These are phyloP conservation scores for Leptinotarsa undecemlineata DNA, from an alignment of 1,140 invertebrate species.

Conservation along the genomic window DNA sequence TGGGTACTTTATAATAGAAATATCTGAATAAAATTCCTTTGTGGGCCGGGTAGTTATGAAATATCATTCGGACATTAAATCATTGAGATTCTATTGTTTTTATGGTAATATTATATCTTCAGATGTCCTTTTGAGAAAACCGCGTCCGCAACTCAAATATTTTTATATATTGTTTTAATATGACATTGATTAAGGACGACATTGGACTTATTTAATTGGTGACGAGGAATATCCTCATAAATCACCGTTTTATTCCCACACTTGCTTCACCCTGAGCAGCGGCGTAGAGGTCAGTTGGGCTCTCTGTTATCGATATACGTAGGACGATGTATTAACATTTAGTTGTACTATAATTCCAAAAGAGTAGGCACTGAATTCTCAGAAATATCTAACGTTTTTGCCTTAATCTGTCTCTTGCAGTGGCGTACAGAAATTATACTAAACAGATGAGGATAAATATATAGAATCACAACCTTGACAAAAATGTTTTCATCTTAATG, in stretches of 20 bases:
- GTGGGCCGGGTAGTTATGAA: conserved; percentile 31
- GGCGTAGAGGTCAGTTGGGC: not conserved
- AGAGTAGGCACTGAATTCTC: too few relatives aligned
- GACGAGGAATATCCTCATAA: conserved; percentile 36
- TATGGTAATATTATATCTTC: conserved; percentile 45
- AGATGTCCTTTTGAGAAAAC: conserved; percentile 34
- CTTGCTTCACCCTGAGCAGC: conserved; percentile 10
- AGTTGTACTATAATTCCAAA: too few relatives aligned
- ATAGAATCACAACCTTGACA: too few relatives aligned
- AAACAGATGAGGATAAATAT: too few relatives aligned
- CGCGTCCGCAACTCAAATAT: conserved; percentile 42
- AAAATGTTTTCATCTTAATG: too few relatives aligned
- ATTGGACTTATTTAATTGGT: conserved; percentile 45
- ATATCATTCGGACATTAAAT: conserved; percentile 39
- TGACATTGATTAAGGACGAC: conserved; percentile 46
- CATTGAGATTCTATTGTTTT: conserved; percentile 45
- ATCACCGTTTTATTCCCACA: conserved; percentile 44
- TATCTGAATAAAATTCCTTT: conserved; percentile 19
- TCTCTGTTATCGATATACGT: too few relatives aligned
- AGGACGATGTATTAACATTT: too few relatives aligned
- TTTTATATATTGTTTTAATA: conserved; percentile 45
- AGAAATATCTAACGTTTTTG: too few relatives aligned
- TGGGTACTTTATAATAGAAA: conserved; percentile 8
- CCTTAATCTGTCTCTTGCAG: too few relatives aligned
- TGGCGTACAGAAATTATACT: too few relatives aligned